Conservation (phyloP, 2,888 invertebrate genomes). For the Chironomus tentans region DNA sequence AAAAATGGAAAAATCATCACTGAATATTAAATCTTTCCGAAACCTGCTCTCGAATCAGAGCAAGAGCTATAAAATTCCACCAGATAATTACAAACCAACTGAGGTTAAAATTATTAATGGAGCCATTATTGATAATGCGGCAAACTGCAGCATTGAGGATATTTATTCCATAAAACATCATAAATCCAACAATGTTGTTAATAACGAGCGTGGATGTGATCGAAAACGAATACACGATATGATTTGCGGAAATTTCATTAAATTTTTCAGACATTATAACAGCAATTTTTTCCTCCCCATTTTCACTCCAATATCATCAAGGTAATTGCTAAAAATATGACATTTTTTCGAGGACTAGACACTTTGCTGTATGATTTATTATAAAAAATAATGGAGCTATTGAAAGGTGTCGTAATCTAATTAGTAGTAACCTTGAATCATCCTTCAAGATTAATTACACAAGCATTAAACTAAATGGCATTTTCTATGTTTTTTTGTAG, state of each 20-base stretch:
- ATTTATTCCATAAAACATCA: conserved; percentile 12
- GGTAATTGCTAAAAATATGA: background rate
- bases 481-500: too few species aligned
- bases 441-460: too few species aligned
- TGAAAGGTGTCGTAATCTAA: too few species aligned
- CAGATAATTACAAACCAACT: conserved; percentile 11
- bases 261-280: conserved; percentile 11
- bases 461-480: too few species aligned
- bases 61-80: conserved; percentile 20
- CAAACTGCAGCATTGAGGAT: conserved; percentile 14
- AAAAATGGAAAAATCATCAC: conserved; percentile 24
- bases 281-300: conserved; percentile 17
- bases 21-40: conserved; percentile 25
- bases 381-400: background rate
- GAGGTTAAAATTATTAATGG: conserved; percentile 12
- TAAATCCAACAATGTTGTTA: background rate
- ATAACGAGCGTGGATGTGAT: background rate
- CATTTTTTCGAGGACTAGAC: too few species aligned
- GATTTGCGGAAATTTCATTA: conserved; percentile 13
- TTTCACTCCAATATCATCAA: conserved; percentile 16
- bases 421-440: too few species aligned
- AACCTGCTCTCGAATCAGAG: conserved; percentile 17
- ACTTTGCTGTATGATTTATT: background rate
- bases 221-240: background rate
- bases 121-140: background rate